phyloP scores from a whole-genome alignment of 1,140 invertebrate genomes.

The Xylocopa sonorina region DNA sequence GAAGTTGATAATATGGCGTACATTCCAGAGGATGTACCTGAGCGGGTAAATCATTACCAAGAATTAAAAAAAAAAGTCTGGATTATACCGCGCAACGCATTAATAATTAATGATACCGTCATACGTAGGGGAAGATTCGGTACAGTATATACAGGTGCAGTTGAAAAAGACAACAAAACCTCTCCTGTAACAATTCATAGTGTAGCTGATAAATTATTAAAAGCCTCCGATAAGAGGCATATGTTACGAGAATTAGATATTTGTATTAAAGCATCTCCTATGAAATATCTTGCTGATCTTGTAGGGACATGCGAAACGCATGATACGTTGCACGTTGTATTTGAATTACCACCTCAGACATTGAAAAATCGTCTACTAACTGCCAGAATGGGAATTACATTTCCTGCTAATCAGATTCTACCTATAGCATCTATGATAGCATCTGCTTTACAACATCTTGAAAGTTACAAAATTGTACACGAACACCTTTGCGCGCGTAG shows the following conservation, averaged over 20 bases:
- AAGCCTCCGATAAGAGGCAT: conserved; percentile 84
- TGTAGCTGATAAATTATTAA: conserved; percentile 84
- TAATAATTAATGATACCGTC: conserved; percentile 86
- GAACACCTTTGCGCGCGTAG: conserved; percentile 88
- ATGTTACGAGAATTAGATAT: conserved; percentile 89
- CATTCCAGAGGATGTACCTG: conserved; percentile 87
- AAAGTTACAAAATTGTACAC: conserved; percentile 85
- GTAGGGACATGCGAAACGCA: conserved; percentile 91
- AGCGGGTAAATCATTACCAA: conserved; percentile 87
- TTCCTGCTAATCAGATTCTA: conserved; percentile 84
- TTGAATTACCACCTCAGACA: conserved; percentile 86
- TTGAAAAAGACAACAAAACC: conserved; percentile 83
- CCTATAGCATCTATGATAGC: conserved; percentile 84
- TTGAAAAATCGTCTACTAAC: conserved; percentile 87
- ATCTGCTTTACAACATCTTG: conserved; percentile 79
- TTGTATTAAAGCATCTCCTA: conserved; percentile 86
- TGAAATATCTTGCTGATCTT: conserved; percentile 88
- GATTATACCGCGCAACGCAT: conserved; percentile 87
- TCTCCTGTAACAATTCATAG: conserved; percentile 78
- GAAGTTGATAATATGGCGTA: conserved; percentile 85
- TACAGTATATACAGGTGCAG: conserved; percentile 86
- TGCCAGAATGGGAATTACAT: conserved; percentile 84
- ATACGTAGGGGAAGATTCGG: conserved; percentile 90
- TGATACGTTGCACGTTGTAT: conserved; percentile 86
- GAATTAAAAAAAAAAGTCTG: conserved; percentile 88